Evolutionary conservation across 2,797 vertebrate species (phyloP), one percentile per base, ranked within the genome.

Genomic region (Diplodus puntazzo): DNA sequence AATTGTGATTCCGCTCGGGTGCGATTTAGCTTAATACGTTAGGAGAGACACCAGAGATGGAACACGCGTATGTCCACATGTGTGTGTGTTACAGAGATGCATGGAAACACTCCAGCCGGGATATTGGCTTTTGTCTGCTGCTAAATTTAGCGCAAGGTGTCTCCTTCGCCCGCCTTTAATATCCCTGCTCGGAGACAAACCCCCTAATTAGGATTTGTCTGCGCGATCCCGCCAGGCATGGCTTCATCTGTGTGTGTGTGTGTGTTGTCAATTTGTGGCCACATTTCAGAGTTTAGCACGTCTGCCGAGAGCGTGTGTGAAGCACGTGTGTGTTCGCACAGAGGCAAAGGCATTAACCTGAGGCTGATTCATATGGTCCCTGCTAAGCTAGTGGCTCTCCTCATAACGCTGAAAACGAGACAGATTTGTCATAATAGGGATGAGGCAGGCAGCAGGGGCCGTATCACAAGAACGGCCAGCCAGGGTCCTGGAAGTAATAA

Each of bases 341-440:
- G 48, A 68, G 73, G 34, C 68, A 45, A 71, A 72, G 76, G 82
- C 79, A 87, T 91, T 91, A 92, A 94, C 89, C 91, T 79, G 73
- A 66, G 81, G 78, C 79, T 86, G 87, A 88, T 83, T 93, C 80
- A 81, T 90, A 83, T 76, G 67, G 86, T 88, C 82, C 82, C 88
- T 27, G 76, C 81, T 89, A 84, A 92, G 88, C 89, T 80, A 84
- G 66, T 79, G 80, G 75, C 82, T 88, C 77, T 85, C 53, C 89
- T 84, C 80, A 59, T 86, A 86, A 91, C 71, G 84, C 73, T 55
- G 48, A 82, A 82, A 85, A 84, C 60, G 54, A 91, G 87, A 91
- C 81, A 85, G 80, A 92, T 93, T 89, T 91, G 90, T 94, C 90
- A 92, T 89, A 86, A 89, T 88, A 77, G 83, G 68, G 85, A 77